Base-by-base conservation (phyloP, 2,888 invertebrate species). In the Lasioglossum vierecki region DNA sequence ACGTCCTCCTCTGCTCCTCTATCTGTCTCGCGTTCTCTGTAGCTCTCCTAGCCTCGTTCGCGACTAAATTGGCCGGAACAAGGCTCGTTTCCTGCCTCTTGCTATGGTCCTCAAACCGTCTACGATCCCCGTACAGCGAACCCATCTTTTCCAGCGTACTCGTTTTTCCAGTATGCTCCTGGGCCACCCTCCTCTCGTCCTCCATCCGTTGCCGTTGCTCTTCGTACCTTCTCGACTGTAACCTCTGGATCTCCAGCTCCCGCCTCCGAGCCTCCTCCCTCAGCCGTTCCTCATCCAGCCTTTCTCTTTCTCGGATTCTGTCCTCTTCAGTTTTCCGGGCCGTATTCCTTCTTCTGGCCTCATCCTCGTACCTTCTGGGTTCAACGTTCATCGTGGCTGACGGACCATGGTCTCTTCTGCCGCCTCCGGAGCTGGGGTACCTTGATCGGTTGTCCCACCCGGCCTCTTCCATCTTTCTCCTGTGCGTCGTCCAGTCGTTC, bases 351-450 rank as follows among this genome's bases (percentile, higher is more conserved):
- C 84, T 84, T 18, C 77, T 74, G 5, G 73, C 71, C 49, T 89
- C 86, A 11, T 89, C 87, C 53, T 11, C 76, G 60, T 87, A 79
- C 26, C 41, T 68, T 44, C 87, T 85, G 26, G 88, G 84, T 70
- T 88, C 86, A 80, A 87, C 79, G 81, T 83, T 85, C 81, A 88
- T 86, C 15, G 91, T 88, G 5, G 91, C 92, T 6, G 91, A 92
- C 15, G 93, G 93, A n/a, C 92, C 92, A 49, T 90, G 91, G 57
- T 72, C 80, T 80, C 83, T 88, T 76, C 88, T 90, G 68, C 82
- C 86, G 63, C 8, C 41, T 44, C 68, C 88, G 11, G 73, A 35
- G 22, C 49, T 76, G 4, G 82, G 76, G 71, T 83, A 83, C 30
- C 88, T 86, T 11, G 83, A 78, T 35, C 82, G 85, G 76, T 90